These are phyloP conservation scores for Cygnus buccinator DNA, from an alignment of 2,113 vertebrate genomes.

Conservation along the genomic window DNA sequence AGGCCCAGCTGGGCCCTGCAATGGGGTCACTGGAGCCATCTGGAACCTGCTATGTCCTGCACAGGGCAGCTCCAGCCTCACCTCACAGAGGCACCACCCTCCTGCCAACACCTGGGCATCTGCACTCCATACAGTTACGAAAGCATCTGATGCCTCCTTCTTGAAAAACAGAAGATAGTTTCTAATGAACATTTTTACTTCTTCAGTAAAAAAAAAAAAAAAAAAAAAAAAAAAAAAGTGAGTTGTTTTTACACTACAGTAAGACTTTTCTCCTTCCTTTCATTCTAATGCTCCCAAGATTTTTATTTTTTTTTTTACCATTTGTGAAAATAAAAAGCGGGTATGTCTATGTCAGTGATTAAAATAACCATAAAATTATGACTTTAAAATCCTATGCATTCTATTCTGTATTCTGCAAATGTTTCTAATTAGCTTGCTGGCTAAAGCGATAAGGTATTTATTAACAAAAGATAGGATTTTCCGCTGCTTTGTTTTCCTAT, in stretches of 20 bases:
- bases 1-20: neutral
- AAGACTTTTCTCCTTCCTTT: neutral
- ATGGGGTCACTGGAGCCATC: neutral
- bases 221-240: neutral
- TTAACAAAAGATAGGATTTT: neutral
- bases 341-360: neutral
- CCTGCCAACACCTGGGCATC: accelerated
- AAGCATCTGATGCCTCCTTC: neutral
- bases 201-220: neutral
- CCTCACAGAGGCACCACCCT: neutral
- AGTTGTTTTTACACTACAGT: neutral
- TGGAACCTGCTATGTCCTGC: neutral
- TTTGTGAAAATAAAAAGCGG: neutral
- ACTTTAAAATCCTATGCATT: neutral
- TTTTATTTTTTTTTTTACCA: neutral
- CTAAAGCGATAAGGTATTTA: neutral
- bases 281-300: neutral
- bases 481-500: neutral
- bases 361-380: neutral
- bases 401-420: neutral
- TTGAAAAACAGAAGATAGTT: neutral
- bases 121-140: neutral
- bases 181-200: neutral
- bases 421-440: slow-evolving; percentile 6
- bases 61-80: neutral